phyloP scores from a whole-genome alignment of 2,888 invertebrate genomes.

The Rhagonycha lutea region DNA sequence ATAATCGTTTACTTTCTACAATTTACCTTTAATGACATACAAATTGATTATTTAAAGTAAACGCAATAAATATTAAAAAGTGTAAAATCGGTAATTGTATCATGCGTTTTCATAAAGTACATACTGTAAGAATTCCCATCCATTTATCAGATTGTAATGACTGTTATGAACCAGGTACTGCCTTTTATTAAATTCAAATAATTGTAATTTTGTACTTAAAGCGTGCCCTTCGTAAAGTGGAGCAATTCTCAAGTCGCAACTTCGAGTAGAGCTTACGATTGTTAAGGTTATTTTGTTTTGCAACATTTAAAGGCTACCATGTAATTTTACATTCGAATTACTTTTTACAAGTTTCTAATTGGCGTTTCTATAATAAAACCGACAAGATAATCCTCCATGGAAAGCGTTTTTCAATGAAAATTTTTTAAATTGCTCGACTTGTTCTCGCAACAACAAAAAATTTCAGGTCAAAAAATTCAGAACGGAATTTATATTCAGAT shows the following conservation, averaged over 20 bases:
- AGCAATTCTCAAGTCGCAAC: not conserved
- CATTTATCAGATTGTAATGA: not conserved
- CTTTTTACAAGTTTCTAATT: not conserved
- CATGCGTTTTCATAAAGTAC: not conserved
- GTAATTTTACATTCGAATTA: not conserved
- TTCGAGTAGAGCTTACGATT: not conserved
- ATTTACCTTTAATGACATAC: not conserved
- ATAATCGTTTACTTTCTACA: slow-evolving; percentile 1
- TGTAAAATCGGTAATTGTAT: slow-evolving; percentile 17
- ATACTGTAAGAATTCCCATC: not conserved
- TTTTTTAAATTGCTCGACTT: not conserved
- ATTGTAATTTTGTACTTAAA: slow-evolving; percentile 11
- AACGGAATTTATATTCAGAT: not conserved
- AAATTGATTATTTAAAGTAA: not conserved
- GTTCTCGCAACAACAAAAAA: not conserved
- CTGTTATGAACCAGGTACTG: not conserved
- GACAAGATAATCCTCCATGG: not conserved
- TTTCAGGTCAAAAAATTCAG: not conserved
- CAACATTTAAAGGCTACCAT: not conserved
- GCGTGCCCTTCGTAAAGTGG: not conserved
- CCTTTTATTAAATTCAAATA: slow-evolving; percentile 6
- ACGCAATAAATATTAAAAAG: not conserved
- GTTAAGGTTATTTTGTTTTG: not conserved
- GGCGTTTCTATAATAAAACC: not conserved
- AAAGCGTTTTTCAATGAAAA: not conserved